Conservation (phyloP, 2,888 invertebrate species). For the Gordius sp. region DNA sequence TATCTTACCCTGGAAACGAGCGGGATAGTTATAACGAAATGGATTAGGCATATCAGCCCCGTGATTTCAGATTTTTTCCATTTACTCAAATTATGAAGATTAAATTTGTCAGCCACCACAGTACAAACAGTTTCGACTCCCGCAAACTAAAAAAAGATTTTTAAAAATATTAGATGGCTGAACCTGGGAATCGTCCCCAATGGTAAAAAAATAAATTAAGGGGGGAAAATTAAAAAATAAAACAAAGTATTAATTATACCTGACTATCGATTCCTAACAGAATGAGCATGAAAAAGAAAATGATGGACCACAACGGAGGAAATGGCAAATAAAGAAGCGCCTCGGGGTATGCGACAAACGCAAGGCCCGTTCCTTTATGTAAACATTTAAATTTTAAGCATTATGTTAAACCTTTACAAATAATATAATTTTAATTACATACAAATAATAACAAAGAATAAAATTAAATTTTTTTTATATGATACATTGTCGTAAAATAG, state of each 20-base stretch:
- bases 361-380: slow-evolving; percentile 18
- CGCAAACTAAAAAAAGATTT: slow-evolving; percentile 10
- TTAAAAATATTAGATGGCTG: neutral
- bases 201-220: neutral
- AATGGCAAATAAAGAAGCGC: slow-evolving; percentile 18
- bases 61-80: slow-evolving; percentile 1
- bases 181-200: neutral
- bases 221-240: neutral
- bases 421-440: neutral
- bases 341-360: slow-evolving; percentile 19
- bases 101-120: neutral
- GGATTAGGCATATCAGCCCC: neutral
- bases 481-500: too few species aligned
- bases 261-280: slow-evolving; percentile 20
- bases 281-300: slow-evolving; percentile 20
- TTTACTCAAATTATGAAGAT: neutral
- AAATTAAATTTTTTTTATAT: neutral
- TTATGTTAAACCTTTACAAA: neutral
- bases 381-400: neutral
- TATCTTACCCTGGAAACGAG: neutral
- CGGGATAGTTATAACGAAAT: neutral
- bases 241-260: slow-evolving; percentile 14
- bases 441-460: neutral
- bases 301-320: slow-evolving; percentile 18
- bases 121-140: slow-evolving; percentile 13